These are phyloP conservation scores for Agrochola litura DNA, from an alignment of 2,888 invertebrate genomes.

Conservation along the genomic window DNA sequence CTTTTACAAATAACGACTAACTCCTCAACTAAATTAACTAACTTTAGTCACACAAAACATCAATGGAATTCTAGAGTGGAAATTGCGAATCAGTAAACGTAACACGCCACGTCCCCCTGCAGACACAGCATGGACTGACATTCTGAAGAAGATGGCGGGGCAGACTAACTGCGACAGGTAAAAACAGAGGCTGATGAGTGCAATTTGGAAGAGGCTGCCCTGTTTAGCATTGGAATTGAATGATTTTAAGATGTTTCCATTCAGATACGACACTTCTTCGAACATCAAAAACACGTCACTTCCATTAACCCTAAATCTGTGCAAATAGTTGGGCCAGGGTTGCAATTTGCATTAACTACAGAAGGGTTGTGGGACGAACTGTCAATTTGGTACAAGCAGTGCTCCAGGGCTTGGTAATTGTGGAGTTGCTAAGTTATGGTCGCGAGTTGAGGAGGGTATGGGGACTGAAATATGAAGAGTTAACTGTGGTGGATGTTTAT, in stretches of 20 bases:
- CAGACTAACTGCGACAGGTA: neutral
- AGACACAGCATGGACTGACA: neutral
- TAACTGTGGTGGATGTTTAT: neutral
- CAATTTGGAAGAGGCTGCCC: neutral
- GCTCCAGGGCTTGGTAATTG: constrained; percentile 13
- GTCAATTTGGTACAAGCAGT: constrained; percentile 38
- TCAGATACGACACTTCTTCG: neutral
- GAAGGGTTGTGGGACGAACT: constrained; percentile 39
- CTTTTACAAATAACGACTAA: no score
- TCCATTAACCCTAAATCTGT: constrained; percentile 33
- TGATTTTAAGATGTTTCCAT: neutral
- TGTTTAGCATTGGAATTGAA: neutral
- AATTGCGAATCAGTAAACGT: neutral
- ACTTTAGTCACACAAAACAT: no score
- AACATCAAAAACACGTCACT: neutral
- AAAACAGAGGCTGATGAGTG: neutral
- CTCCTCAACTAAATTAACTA: no score
- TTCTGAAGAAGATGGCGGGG: neutral
- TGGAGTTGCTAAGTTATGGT: constrained; percentile 8
- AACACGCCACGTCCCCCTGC: neutral
- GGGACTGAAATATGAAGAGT: no score
- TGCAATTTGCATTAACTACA: constrained; percentile 60
- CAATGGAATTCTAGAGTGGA: neutral
- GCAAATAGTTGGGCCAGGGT: constrained; percentile 36
- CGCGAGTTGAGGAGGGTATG: neutral